Evolutionary conservation across 1,140 invertebrate genomes (phyloP).

Genomic region (Belonocnema kinseyi): DNA sequence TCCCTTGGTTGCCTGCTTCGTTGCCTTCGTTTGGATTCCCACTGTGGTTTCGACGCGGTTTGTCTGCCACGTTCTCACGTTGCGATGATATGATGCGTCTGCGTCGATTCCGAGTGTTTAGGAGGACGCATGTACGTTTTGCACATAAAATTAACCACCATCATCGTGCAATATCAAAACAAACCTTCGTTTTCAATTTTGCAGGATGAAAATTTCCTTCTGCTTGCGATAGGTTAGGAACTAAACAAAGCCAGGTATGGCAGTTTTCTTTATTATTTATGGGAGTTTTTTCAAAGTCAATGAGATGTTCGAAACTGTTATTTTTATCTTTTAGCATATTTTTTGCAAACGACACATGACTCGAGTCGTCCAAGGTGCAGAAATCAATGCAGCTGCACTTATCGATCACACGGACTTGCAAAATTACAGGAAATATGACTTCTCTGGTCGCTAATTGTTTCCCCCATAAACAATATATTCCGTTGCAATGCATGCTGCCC

Average conservation of each 20-base stretch:
- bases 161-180: slow-evolving; percentile 3
- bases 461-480: too few relatives aligned
- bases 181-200: background rate
- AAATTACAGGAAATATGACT: background rate
- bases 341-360: background rate
- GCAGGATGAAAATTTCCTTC: background rate
- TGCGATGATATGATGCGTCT: slow-evolving; percentile 3
- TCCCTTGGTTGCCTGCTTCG: background rate
- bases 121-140: background rate
- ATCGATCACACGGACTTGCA: background rate
- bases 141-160: background rate
- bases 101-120: background rate
- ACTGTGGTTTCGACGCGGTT: slow-evolving; percentile 1
- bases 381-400: background rate
- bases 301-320: background rate
- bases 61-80: slow-evolving; percentile 12
- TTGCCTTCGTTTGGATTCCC: background rate
- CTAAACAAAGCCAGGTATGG: background rate
- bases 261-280: background rate
- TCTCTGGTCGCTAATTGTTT: background rate
- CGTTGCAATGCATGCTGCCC: too few relatives aligned
- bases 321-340: background rate
- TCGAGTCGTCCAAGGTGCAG: slow-evolving; percentile 6
- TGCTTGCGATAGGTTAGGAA: background rate
- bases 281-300: background rate